Conservation (phyloP, 2,888 invertebrate species). For the Bugula neritina region DNA sequence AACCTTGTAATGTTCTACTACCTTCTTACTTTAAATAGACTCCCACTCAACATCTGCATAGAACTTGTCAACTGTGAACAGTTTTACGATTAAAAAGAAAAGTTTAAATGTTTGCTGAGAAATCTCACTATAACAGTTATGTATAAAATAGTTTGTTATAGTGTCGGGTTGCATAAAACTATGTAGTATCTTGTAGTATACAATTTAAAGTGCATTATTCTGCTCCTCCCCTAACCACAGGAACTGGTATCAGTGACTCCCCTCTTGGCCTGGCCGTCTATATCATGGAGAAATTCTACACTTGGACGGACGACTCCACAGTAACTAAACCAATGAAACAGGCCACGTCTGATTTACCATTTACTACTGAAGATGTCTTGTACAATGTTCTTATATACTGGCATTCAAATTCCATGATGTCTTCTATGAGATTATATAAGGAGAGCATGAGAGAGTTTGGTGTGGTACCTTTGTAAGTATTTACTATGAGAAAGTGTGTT, state of each 20-base stretch:
- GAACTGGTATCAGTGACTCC: constrained; percentile 66
- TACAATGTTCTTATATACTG: constrained; percentile 80
- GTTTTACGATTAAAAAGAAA: no score
- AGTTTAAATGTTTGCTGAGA: no score
- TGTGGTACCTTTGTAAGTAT: not conserved
- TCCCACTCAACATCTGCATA: no score
- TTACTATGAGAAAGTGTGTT: not conserved
- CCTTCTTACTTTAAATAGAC: no score
- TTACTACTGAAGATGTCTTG: constrained; percentile 65
- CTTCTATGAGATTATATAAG: constrained; percentile 69
- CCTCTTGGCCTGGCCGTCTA: constrained; percentile 83
- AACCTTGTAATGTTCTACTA: no score
- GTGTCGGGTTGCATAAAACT: no score
- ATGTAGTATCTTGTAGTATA: no score
- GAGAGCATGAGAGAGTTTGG: constrained; percentile 54
- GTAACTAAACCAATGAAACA: constrained; percentile 49
- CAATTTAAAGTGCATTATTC: no score
- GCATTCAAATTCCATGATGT: constrained; percentile 67
- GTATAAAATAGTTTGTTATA: no score
- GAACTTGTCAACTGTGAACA: no score
- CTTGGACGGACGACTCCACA: constrained; percentile 72
- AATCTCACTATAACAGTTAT: no score
- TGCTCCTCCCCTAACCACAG: no score
- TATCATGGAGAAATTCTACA: constrained; percentile 79
- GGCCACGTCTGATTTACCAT: constrained; percentile 54